A percentile compares a stretch with the other conserved stretches of the same genome.
These are phyloP conservation scores for Thaumetopoea pityocampa DNA, from an alignment of 1,140 invertebrate species.

Conservation along the genomic window DNA sequence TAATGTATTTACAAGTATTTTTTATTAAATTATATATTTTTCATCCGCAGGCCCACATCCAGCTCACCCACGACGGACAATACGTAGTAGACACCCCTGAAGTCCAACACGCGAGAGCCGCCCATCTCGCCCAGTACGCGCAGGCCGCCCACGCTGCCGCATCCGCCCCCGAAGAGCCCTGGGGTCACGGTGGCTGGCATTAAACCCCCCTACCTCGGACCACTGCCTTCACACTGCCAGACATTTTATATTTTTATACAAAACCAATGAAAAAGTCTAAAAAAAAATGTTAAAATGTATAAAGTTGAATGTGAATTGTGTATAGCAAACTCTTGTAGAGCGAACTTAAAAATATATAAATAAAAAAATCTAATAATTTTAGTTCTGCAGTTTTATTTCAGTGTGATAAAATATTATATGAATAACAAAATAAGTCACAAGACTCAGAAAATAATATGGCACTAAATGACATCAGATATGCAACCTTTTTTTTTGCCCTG, in stretches of 20 bases:
- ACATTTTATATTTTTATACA: conserved; percentile 62
- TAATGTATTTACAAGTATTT: neutral
- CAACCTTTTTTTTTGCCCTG: too few relatives aligned
- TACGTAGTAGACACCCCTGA: conserved; percentile 73
- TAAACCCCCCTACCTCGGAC: conserved; percentile 54
- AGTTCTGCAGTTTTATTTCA: conserved; percentile 4
- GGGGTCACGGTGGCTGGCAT: conserved; percentile 56
- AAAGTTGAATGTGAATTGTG: conserved; percentile 61
- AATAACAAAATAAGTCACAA: too few relatives aligned
- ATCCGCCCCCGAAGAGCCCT: conserved; percentile 56
- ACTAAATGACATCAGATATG: too few relatives aligned
- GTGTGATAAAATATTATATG: neutral
- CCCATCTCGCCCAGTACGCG: conserved; percentile 60
- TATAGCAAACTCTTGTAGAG: conserved; percentile 56
- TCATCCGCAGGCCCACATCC: conserved; percentile 53
- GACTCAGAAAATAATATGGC: too few relatives aligned
- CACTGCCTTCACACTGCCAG: conserved; percentile 41
- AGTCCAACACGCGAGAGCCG: conserved; percentile 66
- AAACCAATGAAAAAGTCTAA: conserved; percentile 55
- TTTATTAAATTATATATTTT: neutral
- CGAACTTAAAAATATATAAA: conserved; percentile 47
- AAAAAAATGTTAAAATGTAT: conserved; percentile 65
- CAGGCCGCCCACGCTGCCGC: conserved; percentile 62
- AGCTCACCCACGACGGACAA: conserved; percentile 72
- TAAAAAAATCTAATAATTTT: conserved; percentile 52